These are phyloP conservation scores for Laticauda laticaudata DNA, from an alignment of 2,113 vertebrate species.

Conservation along the genomic window DNA sequence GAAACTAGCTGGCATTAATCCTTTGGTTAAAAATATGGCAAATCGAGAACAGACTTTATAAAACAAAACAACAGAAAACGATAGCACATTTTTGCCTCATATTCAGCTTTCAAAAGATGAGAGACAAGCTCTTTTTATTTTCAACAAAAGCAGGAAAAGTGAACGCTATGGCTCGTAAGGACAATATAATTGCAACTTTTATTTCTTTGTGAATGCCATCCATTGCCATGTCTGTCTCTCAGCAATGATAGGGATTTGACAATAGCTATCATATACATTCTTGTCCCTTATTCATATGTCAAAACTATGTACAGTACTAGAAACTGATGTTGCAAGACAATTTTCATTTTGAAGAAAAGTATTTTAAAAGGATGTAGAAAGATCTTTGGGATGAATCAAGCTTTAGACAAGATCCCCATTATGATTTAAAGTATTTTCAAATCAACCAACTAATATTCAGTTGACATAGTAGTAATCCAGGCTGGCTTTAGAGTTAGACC, in stretches of 20 bases:
- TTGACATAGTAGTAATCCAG: not conserved
- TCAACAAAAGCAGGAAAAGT: not conserved
- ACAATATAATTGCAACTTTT: not conserved
- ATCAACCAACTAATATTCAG: not conserved
- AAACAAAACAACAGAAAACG: not conserved
- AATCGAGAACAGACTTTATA: not conserved
- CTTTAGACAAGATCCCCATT: not conserved
- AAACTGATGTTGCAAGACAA: not conserved
- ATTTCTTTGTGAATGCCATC: not conserved
- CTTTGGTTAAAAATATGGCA: not conserved
- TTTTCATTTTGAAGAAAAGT: not conserved
- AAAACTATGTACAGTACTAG: not conserved
- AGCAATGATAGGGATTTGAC: not conserved
- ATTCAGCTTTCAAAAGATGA: not conserved
- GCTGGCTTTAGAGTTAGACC: not conserved
- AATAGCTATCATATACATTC: not conserved
- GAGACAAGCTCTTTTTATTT: not conserved
- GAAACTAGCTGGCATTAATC: not conserved
- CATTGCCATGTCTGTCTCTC: not conserved
- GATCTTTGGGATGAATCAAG: not conserved
- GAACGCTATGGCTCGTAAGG: not conserved
- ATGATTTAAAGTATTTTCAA: not conserved
- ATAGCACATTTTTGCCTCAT: not conserved
- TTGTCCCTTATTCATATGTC: not conserved
- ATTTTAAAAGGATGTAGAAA: not conserved